phyloP scores from a whole-genome alignment of 2,113 vertebrate species.

The Centropus bengalensis region DNA sequence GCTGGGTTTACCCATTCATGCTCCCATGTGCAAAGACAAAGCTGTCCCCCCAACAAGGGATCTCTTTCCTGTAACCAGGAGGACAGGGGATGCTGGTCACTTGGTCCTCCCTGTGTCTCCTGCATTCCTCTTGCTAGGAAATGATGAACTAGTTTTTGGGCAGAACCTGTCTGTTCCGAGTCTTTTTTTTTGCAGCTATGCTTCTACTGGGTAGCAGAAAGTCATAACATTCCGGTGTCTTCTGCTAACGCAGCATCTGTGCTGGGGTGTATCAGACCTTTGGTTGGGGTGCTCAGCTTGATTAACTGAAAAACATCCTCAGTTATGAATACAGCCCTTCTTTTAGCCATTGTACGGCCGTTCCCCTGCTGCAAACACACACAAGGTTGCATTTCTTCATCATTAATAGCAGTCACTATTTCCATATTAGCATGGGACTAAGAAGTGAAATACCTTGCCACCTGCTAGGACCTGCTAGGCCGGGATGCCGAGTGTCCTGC shows the following conservation, averaged over 20 bases:
- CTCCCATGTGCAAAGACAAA: not conserved
- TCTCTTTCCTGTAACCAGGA: not conserved
- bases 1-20: not conserved
- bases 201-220: not conserved
- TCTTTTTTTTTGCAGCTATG: not conserved
- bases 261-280: not conserved
- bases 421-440: not conserved
- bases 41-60: not conserved
- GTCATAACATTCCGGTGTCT: not conserved
- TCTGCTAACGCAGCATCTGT: not conserved
- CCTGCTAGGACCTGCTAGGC: not conserved
- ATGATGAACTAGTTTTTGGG: not conserved
- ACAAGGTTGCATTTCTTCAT: not conserved
- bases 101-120: not conserved
- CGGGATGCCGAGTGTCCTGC: not conserved
- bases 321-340: not conserved
- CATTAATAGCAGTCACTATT: not conserved
- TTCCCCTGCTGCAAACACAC: not conserved
- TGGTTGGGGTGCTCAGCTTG: not conserved
- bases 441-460: not conserved
- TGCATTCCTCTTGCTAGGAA: not conserved
- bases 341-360: not conserved
- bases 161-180: not conserved
- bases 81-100: not conserved
- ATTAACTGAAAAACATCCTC: not conserved